These are phyloP conservation scores for Phalera bucephala DNA, from an alignment of 2,888 invertebrate genomes.

Conservation along the genomic window DNA sequence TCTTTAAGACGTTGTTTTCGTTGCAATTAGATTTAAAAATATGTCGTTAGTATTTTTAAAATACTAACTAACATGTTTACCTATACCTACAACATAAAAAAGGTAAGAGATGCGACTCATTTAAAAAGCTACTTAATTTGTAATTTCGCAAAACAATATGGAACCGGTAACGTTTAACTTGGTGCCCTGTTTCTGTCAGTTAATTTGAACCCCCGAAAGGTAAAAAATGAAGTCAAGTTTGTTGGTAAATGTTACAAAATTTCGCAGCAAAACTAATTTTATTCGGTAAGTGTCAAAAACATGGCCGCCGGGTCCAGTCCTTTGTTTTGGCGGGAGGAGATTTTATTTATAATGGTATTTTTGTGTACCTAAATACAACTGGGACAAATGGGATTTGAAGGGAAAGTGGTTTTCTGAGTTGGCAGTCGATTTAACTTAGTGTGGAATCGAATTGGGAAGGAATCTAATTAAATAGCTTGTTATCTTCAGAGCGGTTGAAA, in stretches of 20 bases:
- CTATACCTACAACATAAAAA: too few relatives aligned
- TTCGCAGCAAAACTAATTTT: conserved; percentile 42
- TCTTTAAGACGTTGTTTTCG: too few relatives aligned
- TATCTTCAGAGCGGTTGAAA: too few relatives aligned
- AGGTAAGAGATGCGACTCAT: too few relatives aligned
- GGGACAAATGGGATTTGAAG: conserved; percentile 17
- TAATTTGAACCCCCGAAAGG: conserved; percentile 14
- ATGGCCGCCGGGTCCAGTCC: conserved; percentile 29
- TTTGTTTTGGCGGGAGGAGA: conserved; percentile 41
- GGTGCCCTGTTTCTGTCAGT: background rate
- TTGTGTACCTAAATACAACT: conserved; percentile 27
- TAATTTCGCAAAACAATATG: background rate
- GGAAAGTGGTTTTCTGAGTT: background rate
- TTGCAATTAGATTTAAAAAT: too few relatives aligned
- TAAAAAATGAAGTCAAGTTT: conserved; percentile 25
- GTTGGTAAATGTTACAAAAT: conserved; percentile 26
- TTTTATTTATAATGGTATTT: conserved; percentile 52
- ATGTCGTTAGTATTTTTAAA: too few relatives aligned
- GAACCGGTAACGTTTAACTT: background rate
- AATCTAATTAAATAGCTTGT: too few relatives aligned
- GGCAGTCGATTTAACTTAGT: background rate
- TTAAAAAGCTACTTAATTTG: too few relatives aligned
- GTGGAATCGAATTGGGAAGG: too few relatives aligned
- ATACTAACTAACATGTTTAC: too few relatives aligned
- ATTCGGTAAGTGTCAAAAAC: conserved; percentile 50